These are phyloP conservation scores for Sinocyclocheilus rhinocerous DNA, from an alignment of 2,113 vertebrate species.

Conservation along the genomic window DNA sequence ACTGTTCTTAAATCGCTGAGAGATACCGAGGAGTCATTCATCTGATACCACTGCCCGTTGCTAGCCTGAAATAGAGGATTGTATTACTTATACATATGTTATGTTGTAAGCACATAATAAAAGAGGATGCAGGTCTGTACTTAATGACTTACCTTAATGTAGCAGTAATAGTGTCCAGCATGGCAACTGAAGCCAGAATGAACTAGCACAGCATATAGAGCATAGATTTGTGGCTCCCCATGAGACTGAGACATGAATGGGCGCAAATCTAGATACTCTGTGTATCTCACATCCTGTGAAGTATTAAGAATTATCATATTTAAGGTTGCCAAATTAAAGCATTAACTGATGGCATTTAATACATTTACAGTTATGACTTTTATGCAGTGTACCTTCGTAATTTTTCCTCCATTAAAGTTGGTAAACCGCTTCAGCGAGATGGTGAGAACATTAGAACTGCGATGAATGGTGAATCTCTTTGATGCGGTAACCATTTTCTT, in stretches of 20 bases:
- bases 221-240: slow-evolving; percentile 88
- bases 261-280: slow-evolving; percentile 90
- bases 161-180: slow-evolving; percentile 95
- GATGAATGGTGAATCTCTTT: slow-evolving; percentile 95
- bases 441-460: slow-evolving; percentile 91
- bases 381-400: slow-evolving; percentile 83
- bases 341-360: not conserved
- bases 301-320: not conserved
- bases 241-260: slow-evolving; percentile 92
- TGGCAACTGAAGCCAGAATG: slow-evolving; percentile 94
- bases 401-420: slow-evolving; percentile 92
- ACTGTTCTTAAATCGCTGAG: slow-evolving; percentile 88
- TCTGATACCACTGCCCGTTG: slow-evolving; percentile 96
- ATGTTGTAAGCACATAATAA: not conserved
- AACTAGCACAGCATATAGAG: slow-evolving; percentile 92
- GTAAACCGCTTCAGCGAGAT: slow-evolving; percentile 95
- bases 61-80: slow-evolving; percentile 80
- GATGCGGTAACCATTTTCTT: slow-evolving; percentile 96
- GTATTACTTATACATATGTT: not conserved
- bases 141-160: slow-evolving; percentile 84
- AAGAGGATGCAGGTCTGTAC: slow-evolving; percentile 23
- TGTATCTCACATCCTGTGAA: slow-evolving; percentile 90
- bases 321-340: not conserved
- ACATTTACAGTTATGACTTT: not conserved
- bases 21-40: slow-evolving; percentile 93